These are phyloP conservation scores for Mobula birostris DNA, from an alignment of 2,113 vertebrate genomes.

Conservation along the genomic window DNA sequence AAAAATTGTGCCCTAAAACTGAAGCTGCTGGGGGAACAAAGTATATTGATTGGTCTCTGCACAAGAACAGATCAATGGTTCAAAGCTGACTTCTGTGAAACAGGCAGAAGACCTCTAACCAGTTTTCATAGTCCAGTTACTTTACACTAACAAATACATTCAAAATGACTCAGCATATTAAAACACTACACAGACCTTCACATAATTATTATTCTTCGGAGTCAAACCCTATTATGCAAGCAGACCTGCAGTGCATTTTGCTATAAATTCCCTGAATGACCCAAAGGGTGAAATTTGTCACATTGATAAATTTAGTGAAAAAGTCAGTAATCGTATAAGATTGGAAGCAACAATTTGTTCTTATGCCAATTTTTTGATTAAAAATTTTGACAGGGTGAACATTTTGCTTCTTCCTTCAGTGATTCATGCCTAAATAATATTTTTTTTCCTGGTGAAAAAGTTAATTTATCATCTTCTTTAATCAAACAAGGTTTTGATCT, in stretches of 20 bases:
- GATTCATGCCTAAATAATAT: conserved; percentile 4
- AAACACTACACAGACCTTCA: not conserved
- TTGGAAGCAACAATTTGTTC: not conserved
- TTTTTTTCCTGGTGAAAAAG: not conserved
- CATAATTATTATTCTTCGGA: not conserved
- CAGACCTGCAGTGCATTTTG: not conserved
- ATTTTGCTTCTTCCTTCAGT: not conserved
- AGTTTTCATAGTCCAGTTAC: not conserved
- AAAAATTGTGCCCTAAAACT: no score
- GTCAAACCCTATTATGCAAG: not conserved
- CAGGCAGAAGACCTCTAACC: not conserved
- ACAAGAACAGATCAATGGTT: not conserved
- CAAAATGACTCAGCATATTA: not conserved
- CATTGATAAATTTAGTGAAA: conserved; percentile 20
- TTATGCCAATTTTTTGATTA: conserved; percentile 29
- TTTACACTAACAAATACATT: not conserved
- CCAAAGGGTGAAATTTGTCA: conserved; percentile 3
- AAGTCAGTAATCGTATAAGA: not conserved
- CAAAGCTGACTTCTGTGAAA: not conserved
- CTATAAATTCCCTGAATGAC: not conserved
- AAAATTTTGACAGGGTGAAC: not conserved
- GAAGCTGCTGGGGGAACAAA: not conserved
- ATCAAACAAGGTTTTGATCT: not conserved
- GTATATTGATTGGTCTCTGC: not conserved
- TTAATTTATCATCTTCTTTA: conserved; percentile 1